phyloP scores from a whole-genome alignment of 2,797 vertebrate genomes.

The Ceyx erithaca region DNA sequence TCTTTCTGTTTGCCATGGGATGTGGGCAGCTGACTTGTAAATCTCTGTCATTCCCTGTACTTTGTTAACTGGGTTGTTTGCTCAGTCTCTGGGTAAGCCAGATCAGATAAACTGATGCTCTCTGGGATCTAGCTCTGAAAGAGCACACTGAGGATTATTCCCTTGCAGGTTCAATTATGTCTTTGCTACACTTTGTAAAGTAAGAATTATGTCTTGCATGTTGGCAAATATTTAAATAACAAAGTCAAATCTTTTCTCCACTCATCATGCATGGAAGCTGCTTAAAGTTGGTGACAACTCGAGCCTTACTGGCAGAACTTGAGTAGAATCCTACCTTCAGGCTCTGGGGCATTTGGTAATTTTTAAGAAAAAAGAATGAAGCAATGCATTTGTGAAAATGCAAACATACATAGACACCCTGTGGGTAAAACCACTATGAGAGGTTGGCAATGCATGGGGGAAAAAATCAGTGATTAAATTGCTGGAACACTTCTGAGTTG shows the following conservation, averaged over 20 bases:
- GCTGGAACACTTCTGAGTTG: not conserved
- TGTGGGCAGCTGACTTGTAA: not conserved
- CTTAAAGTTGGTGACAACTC: not conserved
- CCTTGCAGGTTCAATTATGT: not conserved
- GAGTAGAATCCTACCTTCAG: not conserved
- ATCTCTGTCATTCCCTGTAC: not conserved
- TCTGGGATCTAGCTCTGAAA: not conserved
- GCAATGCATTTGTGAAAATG: not conserved
- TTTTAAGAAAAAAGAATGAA: not conserved
- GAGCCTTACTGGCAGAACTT: not conserved
- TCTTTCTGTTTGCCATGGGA: not conserved
- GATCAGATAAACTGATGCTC: not conserved
- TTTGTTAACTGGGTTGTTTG: not conserved
- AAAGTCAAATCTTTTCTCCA: not conserved
- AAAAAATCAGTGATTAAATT: not conserved
- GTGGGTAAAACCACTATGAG: not conserved
- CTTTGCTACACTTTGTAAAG: conserved; percentile 4
- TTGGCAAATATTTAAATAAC: conserved; percentile 2
- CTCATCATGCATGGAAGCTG: not conserved
- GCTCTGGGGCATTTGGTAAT: not conserved
- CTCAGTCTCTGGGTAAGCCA: not conserved
- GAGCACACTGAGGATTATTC: not conserved
- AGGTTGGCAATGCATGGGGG: not conserved
- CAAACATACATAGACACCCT: not conserved
- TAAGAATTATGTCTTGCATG: not conserved